Percentiles rank a stretch among this genome's conserved stretches.
Conservation (phyloP, 1,140 invertebrate genomes). For the Trichonephila inaurata region DNA sequence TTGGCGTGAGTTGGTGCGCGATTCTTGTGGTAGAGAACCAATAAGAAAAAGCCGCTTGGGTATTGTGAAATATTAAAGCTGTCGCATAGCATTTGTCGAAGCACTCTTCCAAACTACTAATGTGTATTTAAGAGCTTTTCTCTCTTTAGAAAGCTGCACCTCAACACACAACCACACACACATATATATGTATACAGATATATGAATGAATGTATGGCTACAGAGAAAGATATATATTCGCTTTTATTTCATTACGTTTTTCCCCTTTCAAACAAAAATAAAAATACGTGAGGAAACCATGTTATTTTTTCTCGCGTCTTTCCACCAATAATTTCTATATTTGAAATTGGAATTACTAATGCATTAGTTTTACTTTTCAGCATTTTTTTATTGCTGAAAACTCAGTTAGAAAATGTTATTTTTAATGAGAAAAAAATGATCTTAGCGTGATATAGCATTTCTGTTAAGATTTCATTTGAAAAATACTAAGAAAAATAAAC, state of each 20-base stretch:
- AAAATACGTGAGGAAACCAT: neutral
- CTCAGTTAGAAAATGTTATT: neutral
- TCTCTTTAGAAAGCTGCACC: slow-evolving; percentile 5
- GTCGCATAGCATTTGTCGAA: slow-evolving; percentile 43
- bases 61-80: slow-evolving; percentile 67
- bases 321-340: neutral
- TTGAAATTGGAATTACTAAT: slow-evolving; percentile 22
- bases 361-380: neutral
- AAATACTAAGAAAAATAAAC: too few relatives aligned
- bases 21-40: slow-evolving; percentile 55
- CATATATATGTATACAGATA: neutral
- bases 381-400: neutral
- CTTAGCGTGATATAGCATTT: too few relatives aligned
- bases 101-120: slow-evolving; percentile 39
- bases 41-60: slow-evolving; percentile 52
- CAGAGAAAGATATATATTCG: neutral
- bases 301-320: neutral
- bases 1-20: neutral
- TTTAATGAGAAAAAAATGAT: neutral
- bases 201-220: neutral
- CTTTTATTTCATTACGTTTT: slow-evolving; percentile 9
- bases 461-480: too few relatives aligned
- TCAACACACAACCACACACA: neutral
- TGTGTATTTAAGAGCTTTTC: slow-evolving; percentile 66
- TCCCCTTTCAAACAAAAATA: neutral